A percentile compares a stretch with the other conserved stretches of the same genome.
Conservation (phyloP, 2,113 vertebrate genomes). For the Thymallus thymallus region DNA sequence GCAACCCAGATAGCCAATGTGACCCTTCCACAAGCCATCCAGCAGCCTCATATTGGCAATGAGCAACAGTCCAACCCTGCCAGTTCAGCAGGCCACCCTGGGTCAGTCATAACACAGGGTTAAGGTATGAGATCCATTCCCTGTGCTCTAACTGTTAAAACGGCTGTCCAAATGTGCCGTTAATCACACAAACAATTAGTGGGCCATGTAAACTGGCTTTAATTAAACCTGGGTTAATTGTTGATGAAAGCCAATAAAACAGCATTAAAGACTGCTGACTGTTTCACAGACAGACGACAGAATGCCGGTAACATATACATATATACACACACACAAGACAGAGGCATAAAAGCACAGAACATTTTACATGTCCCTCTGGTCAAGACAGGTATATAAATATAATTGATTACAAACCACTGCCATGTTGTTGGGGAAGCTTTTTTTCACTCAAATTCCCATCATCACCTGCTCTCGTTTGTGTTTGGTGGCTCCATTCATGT, state of each 20-base stretch:
- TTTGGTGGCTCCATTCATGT: slow-evolving; percentile 29
- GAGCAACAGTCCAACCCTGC: too few relatives aligned
- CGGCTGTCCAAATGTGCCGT: slow-evolving; percentile 23
- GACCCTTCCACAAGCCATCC: too few relatives aligned
- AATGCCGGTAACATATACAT: too few relatives aligned
- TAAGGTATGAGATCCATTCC: slow-evolving; percentile 14
- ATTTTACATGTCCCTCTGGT: not conserved
- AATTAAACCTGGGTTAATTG: slow-evolving; percentile 40
- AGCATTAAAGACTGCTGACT: slow-evolving; percentile 24
- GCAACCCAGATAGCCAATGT: too few relatives aligned
- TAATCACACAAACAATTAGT: slow-evolving; percentile 48
- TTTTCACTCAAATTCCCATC: slow-evolving; percentile 11
- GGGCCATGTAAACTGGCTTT: slow-evolving; percentile 40
- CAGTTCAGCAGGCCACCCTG: not conserved
- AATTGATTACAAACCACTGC: not conserved
- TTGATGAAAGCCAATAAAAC: slow-evolving; percentile 38
- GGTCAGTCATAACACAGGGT: not conserved
- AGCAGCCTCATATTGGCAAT: too few relatives aligned
- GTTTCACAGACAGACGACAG: not conserved
- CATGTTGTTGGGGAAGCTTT: not conserved
- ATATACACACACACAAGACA: not conserved
- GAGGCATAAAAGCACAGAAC: not conserved
- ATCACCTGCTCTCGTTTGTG: slow-evolving; percentile 9
- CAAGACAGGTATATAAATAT: not conserved
- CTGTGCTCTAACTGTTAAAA: slow-evolving; percentile 34